phyloP scores from a whole-genome alignment of 2,113 vertebrate genomes.

The Megaceryle torquata region DNA sequence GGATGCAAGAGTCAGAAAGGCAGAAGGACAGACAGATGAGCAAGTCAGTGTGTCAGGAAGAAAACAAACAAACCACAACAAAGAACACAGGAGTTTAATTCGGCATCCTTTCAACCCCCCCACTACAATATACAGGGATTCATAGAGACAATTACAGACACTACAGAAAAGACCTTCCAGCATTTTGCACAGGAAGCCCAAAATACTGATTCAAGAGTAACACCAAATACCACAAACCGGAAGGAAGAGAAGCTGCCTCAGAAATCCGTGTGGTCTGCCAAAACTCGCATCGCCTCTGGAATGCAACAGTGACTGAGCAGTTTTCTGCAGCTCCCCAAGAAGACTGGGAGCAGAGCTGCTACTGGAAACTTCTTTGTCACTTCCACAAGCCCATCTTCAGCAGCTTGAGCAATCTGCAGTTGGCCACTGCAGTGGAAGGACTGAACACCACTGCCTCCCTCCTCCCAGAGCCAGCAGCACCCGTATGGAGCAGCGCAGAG shows the following conservation, averaged over 20 bases:
- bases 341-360: not conserved
- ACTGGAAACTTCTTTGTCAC: not conserved
- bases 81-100: not conserved
- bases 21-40: not conserved
- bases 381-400: not conserved
- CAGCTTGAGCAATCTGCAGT: not conserved
- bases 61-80: not conserved
- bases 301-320: not conserved
- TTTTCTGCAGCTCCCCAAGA: not conserved
- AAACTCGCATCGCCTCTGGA: not conserved
- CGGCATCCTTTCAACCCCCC: rapidly evolving
- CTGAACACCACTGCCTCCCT: rapidly evolving
- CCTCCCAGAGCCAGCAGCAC: not conserved
- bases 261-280: rapidly evolving
- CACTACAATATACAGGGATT: rapidly evolving
- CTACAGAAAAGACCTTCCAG: not conserved
- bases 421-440: rapidly evolving
- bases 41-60: not conserved
- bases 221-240: rapidly evolving
- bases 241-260: not conserved
- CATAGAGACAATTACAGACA: not conserved
- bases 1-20: not conserved
- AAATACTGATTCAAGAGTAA: not conserved
- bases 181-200: rapidly evolving
- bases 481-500: not conserved